phyloP scores from a whole-genome alignment of 2,797 vertebrate species.

The Acanthornis magna region DNA sequence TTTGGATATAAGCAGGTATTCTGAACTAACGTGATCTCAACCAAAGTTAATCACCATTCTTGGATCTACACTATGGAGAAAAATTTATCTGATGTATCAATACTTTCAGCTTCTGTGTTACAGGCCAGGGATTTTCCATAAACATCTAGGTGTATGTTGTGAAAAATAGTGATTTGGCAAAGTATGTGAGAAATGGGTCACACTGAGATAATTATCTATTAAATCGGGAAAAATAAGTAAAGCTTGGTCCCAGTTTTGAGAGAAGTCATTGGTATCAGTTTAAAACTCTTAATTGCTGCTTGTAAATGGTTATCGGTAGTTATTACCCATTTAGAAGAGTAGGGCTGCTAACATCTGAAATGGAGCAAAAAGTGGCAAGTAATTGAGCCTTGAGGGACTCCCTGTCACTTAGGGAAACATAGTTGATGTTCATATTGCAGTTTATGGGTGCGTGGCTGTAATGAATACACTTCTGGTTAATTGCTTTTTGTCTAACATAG shows the following conservation, averaged over 20 bases:
- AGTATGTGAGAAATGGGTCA: slow-evolving; percentile 37
- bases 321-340: slow-evolving; percentile 49
- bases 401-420: slow-evolving; percentile 47
- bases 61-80: background rate
- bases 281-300: slow-evolving; percentile 52
- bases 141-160: background rate
- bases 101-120: background rate
- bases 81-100: background rate
- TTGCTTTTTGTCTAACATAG: slow-evolving; percentile 45
- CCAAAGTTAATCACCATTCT: background rate
- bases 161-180: slow-evolving; percentile 23
- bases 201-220: slow-evolving; percentile 49
- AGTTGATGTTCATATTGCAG: slow-evolving; percentile 44
- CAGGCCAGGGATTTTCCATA: background rate
- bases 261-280: slow-evolving; percentile 14
- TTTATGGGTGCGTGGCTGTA: slow-evolving; percentile 54
- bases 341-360: slow-evolving; percentile 62
- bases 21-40: background rate
- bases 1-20: background rate
- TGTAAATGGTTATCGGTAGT: slow-evolving; percentile 53
- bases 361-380: slow-evolving; percentile 61
- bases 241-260: slow-evolving; percentile 20
- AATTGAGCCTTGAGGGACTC: slow-evolving; percentile 67
- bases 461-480: slow-evolving; percentile 49
- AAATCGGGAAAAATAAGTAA: slow-evolving; percentile 32